Conservation (phyloP, 2,888 invertebrate species). For the Lasioglossum pauxillum region DNA sequence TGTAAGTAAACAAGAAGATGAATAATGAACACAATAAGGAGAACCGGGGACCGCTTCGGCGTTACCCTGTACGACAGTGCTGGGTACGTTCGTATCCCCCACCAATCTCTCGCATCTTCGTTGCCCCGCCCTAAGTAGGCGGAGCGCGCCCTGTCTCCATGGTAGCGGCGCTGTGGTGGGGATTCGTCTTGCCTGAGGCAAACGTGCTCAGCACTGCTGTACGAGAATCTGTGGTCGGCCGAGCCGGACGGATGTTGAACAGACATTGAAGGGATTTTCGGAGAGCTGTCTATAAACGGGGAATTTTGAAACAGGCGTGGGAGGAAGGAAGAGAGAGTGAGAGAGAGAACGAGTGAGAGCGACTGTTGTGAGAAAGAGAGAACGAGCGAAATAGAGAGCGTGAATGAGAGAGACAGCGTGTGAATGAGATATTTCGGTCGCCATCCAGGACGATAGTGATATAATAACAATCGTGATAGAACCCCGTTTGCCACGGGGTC, state of each 20-base stretch:
- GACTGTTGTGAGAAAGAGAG: conserved; percentile 1
- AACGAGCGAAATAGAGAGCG: conserved; percentile 11
- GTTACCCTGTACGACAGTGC: conserved; percentile 19
- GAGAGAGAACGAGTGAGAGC: neutral
- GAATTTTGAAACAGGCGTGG: conserved; percentile 12
- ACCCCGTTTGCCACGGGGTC: conserved; percentile 24
- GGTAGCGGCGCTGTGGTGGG: too few relatives aligned
- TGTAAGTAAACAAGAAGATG: conserved; percentile 47
- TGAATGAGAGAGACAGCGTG: neutral
- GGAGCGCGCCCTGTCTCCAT: too few relatives aligned
- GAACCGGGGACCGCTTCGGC: conserved; percentile 46
- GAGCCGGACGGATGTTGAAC: conserved; percentile 58
- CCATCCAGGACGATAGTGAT: conserved; percentile 62
- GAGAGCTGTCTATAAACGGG: conserved; percentile 16
- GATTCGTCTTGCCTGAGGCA: too few relatives aligned
- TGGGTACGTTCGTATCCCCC: too few relatives aligned
- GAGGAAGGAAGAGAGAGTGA: neutral
- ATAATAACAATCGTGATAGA: conserved; percentile 65
- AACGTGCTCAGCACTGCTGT: neutral
- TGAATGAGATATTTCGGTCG: conserved; percentile 24
- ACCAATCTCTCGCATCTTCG: too few relatives aligned
- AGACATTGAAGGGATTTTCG: conserved; percentile 19
- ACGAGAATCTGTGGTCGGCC: conserved; percentile 68
- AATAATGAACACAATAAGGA: conserved; percentile 32
- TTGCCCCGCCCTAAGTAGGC: too few relatives aligned